Evolutionary conservation across 1,140 invertebrate genomes (phyloP).

Genomic region (Brachionus plicatilis): DNA sequence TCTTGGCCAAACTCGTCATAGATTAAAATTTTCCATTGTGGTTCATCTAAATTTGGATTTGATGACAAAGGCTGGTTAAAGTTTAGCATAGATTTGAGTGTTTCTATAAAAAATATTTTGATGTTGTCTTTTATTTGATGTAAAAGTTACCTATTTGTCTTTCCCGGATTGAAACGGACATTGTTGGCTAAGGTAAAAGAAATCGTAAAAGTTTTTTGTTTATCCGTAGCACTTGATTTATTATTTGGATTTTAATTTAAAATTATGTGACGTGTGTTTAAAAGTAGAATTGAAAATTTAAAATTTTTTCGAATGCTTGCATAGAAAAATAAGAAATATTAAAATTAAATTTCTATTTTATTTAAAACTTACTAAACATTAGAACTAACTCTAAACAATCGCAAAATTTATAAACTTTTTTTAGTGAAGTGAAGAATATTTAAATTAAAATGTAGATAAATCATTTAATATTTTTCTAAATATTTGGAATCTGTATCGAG

Average conservation of each 20-base stretch:
- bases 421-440: background rate
- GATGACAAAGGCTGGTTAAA: background rate
- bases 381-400: background rate
- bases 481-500: too few relatives aligned
- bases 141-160: conserved; percentile 29
- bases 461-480: too few relatives aligned
- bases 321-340: background rate
- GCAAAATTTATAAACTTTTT: background rate
- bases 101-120: background rate
- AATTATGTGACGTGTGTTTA: conserved; percentile 23
- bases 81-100: conserved; percentile 37
- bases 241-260: background rate
- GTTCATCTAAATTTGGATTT: background rate
- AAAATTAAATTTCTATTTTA: background rate
- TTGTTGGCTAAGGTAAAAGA: background rate
- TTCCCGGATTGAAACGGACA: conserved; percentile 25
- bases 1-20: conserved; percentile 94
- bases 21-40: conserved; percentile 65
- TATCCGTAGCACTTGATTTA: background rate
- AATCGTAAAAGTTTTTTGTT: background rate
- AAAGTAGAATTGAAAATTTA: background rate
- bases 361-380: background rate
- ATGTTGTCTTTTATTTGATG: background rate
- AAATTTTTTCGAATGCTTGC: background rate
- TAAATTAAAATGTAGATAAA: too few relatives aligned